phyloP scores from a whole-genome alignment of 2,797 vertebrate species.

The Tiaroga cobitis region DNA sequence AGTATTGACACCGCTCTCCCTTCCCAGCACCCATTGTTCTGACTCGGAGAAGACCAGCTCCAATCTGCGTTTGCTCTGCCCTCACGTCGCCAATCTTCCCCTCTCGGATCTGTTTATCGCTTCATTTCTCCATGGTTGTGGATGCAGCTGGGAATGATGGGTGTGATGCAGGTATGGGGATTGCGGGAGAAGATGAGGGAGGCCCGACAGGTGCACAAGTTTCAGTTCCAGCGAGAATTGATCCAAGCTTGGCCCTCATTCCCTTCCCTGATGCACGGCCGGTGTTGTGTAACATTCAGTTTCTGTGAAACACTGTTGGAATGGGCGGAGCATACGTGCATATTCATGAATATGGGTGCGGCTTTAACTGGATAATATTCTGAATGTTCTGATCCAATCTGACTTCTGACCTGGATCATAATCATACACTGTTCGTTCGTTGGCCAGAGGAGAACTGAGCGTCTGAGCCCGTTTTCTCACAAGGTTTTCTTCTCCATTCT shows the following conservation, averaged over 20 bases:
- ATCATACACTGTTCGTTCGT: too few relatives aligned
- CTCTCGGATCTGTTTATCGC: slow-evolving; percentile 42
- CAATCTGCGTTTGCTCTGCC: slow-evolving; percentile 56
- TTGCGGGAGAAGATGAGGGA: slow-evolving; percentile 44
- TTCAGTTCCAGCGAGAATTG: slow-evolving; percentile 47
- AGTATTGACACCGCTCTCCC: slow-evolving; percentile 58
- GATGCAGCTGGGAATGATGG: slow-evolving; percentile 8
- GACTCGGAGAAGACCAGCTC: slow-evolving; percentile 54
- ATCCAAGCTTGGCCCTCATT: slow-evolving; percentile 59
- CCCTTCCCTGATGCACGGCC: slow-evolving; percentile 7
- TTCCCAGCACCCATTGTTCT: slow-evolving; percentile 55
- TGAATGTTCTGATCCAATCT: too few relatives aligned
- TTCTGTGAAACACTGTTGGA: too few relatives aligned
- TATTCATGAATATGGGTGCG: too few relatives aligned
- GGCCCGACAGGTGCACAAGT: slow-evolving; percentile 56
- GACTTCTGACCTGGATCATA: too few relatives aligned
- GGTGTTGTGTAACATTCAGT: too few relatives aligned
- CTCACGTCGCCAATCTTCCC: slow-evolving; percentile 47
- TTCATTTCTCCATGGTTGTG: slow-evolving; percentile 29
- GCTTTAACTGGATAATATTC: too few relatives aligned
- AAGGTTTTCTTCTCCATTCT: too few relatives aligned
- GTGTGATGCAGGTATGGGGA: slow-evolving; percentile 35
- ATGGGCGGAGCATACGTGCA: too few relatives aligned
- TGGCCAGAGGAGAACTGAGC: too few relatives aligned
- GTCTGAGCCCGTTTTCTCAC: too few relatives aligned